Evolutionary conservation across 2,113 vertebrate genomes (phyloP).

Genomic region (Oreochromis niloticus): DNA sequence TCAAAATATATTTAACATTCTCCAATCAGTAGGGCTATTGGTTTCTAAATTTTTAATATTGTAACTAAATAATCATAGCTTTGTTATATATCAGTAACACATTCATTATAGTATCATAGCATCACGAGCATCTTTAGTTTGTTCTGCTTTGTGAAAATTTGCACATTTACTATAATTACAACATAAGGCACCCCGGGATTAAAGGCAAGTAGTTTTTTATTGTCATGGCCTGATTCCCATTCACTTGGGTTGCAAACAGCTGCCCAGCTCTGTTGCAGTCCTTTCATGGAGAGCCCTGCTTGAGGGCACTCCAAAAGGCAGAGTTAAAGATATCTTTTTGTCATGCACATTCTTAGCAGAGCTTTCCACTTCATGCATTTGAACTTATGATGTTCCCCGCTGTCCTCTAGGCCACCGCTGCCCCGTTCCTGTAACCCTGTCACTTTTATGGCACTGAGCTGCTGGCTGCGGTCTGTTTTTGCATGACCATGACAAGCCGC

Average conservation of each 20-base stretch:
- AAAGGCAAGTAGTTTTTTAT: not conserved
- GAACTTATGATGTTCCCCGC: not conserved
- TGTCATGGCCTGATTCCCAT: not conserved
- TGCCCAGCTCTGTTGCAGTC: not conserved
- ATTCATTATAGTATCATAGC: not conserved
- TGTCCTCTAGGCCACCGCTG: not conserved
- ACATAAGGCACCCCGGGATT: not conserved
- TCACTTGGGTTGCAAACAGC: not conserved
- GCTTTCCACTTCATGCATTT: not conserved
- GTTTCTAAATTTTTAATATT: not conserved
- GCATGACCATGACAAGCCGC: conserved; percentile 1
- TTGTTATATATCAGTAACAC: not conserved
- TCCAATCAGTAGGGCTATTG: not conserved
- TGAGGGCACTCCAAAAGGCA: not conserved
- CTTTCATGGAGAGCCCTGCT: not conserved
- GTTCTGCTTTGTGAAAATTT: not conserved
- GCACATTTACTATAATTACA: not conserved
- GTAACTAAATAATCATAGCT: not conserved
- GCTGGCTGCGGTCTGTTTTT: not conserved
- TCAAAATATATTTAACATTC: not conserved
- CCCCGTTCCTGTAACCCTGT: not conserved
- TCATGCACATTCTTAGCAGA: not conserved
- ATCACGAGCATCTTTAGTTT: not conserved
- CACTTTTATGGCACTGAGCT: not conserved
- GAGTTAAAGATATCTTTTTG: not conserved